Evolutionary conservation across 2,113 vertebrate genomes (phyloP), one percentile per base, ranked within the genome.

Genomic region (Paracyprichromis sp.): DNA sequence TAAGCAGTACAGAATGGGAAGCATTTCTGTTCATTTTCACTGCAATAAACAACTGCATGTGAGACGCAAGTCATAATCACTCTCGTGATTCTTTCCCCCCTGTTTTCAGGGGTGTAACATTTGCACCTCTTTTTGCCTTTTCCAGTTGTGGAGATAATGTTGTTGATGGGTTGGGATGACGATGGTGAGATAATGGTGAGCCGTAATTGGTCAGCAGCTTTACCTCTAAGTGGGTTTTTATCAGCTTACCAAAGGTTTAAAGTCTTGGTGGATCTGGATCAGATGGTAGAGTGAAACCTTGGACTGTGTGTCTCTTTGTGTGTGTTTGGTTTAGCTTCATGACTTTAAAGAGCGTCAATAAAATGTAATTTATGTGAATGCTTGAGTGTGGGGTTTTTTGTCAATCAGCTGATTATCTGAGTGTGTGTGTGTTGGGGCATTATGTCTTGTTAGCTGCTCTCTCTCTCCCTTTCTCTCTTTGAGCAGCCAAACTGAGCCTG

Each of bases 401-500:
- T 43, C n/a, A 71, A 6, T 71, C 66, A 16, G 66, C 38, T 71
- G 66, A 24, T 9, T 71, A 21, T 43, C n/a, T 71, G 89, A 43
- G 54, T 82, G 61, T 87, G 80, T 66, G 61, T n/a, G 76, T 84
- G 56, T 43, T 3, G 3, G 14, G 31, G 79, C 69, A 63, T 92
- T 80, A 87, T 83, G 63, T 21, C 85, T 66, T n/a, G 87, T 91
- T 92, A 88, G 90, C 86, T 52, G 87, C 73, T 26, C 80, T 90
- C 83, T 85, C 52, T 61, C 10, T 36, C 17, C 16, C 10, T 13
- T 59, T 91, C 83, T 84, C 38, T 71, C 43, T 73, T 12, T 87
- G 82, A 80, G 80, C 47, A 84, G 88, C 71, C 92, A 90, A 93
- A 90, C 78, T 84, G 88, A 89, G 87, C 73, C 80, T 76, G 69